Evolutionary conservation across 2,113 vertebrate species (phyloP), one percentile per base, ranked within the genome.

Genomic region (Melanocharis versteri): DNA sequence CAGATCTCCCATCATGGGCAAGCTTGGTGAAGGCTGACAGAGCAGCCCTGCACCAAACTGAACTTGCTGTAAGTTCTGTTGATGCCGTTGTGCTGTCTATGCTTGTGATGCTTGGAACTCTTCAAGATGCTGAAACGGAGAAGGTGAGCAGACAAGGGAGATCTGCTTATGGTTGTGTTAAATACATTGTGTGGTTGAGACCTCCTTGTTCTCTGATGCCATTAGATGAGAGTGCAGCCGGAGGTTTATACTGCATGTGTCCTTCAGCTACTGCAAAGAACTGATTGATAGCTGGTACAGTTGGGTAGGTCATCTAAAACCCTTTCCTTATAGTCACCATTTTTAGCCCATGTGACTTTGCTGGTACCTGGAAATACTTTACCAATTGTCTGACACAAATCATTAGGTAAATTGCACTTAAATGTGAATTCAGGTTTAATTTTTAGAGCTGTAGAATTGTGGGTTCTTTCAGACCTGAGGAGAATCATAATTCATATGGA

Each of bases 1-100:
- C n/a, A 54, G 37, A 61, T 18, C 40, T 53, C 64, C 21, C 10
- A 6, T 30, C 0, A 0, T 40, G 45, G 20, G 15, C 31, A n/a
- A 3, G 21, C 27, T 60, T 65, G 60, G 40, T 31, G 54, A 84
- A 66, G 50, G 39, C 26, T 83, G 30, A 3, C 10, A 15, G 56
- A 45, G 13, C 1, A 3, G 35, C 48, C 10, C 58, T 57, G 54
- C 48, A 51, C 44, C 42, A 24, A 28, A 23, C 16, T 3, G 1
- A 39, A 6, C 35, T 68, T 28, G 6, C 37, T 73, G 18, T 10
- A 11, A 58, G 15, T 17, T 69, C 13, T 57, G 47, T 57, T 45
- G 68, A 15, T 89, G 44, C 42, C 0, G 0, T 27, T 42, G 33
- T 79, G 66, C 51, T 66, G 10, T 40, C 35, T 51, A 0, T 60